Evolutionary conservation across 2,113 vertebrate genomes (phyloP), one percentile per base, ranked within the genome.

Genomic region (Probosciger aterrimus): DNA sequence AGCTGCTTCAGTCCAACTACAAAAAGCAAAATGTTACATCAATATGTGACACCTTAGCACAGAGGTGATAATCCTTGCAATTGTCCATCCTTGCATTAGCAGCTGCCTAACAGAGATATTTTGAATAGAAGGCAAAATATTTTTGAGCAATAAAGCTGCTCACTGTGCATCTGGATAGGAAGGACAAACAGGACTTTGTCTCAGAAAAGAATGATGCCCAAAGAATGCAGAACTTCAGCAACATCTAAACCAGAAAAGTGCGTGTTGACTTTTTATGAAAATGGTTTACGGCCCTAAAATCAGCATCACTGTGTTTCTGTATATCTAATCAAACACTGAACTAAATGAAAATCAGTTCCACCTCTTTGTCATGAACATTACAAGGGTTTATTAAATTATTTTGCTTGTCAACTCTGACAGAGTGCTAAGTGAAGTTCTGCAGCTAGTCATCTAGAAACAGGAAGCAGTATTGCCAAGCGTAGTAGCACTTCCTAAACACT

Each of bases 401-500:
- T 69, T 92, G 31, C 35, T 39, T 78, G 80, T 88, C 76, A 63
- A 78, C 25, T 86, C 80, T 92, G 88, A 82, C 73, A 93, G 47
- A 81, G 25, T 17, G 25, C 92, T 78, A 67, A 83, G 55, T 62
- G 50, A 70, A 78, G 43, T 84, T 96, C 60, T 86, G 18, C 50
- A 60, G 86, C 59, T 59, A 90, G 46, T 83, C 52, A 43, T 67
- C 86, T 63, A 64, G 94, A 93, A 95, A 63, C 30, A 47, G 63
- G 64, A 4, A 70, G 9, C 50, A 27, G 55, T 27, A 39, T 22
- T 96, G 91, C 95, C 95, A 94, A 88, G 50, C 19, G 0, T 90
- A 93, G 86, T 91, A 91, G 83, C 62, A 28, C 92, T 96, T 94
- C 73, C 80, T 81, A 91, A 94, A 92, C 65, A 78, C 64, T 80